Conservation (phyloP, 1,140 invertebrate species). For the Zaprionus tsacasi region DNA sequence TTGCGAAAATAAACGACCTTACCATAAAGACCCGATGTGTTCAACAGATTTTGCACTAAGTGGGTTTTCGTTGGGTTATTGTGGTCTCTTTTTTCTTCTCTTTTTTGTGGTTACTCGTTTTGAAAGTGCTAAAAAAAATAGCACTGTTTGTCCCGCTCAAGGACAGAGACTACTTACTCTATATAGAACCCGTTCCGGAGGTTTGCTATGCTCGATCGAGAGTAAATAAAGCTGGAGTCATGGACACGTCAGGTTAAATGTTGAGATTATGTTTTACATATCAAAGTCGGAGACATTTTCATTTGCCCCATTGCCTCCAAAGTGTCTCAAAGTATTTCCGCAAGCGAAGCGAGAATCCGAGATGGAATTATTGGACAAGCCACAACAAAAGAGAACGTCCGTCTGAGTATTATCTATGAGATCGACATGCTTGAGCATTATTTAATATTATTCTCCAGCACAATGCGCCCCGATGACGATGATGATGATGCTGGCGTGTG, state of each 20-base stretch:
- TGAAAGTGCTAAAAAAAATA: constrained; percentile 19
- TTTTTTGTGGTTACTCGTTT: constrained; percentile 3
- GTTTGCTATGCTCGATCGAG: constrained; percentile 26
- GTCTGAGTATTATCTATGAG: constrained; percentile 14
- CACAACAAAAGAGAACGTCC: constrained; percentile 33
- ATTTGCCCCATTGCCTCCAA: constrained; percentile 12
- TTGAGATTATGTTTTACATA: constrained; percentile 35
- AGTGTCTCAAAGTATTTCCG: constrained; percentile 36
- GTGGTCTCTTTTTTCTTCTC: no score
- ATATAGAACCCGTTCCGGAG: constrained; percentile 9
- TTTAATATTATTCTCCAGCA: constrained; percentile 20
- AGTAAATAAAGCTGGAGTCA: constrained; percentile 29
- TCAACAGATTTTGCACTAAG: background rate
- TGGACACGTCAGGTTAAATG: constrained; percentile 22
- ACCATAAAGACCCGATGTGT: background rate
- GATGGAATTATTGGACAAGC: constrained; percentile 9
- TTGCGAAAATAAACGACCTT: background rate
- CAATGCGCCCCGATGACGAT: constrained; percentile 39
- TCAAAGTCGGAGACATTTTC: constrained; percentile 43
- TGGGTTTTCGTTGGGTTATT: background rate
- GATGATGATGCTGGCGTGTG: constrained; percentile 14
- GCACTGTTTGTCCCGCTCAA: constrained; percentile 3
- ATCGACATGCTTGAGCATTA: constrained; percentile 7
- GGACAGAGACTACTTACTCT: constrained; percentile 11
- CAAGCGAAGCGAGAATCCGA: constrained; percentile 14